Evolutionary conservation across 2,113 vertebrate species (phyloP).

Genomic region (Eulemur rufifrons): DNA sequence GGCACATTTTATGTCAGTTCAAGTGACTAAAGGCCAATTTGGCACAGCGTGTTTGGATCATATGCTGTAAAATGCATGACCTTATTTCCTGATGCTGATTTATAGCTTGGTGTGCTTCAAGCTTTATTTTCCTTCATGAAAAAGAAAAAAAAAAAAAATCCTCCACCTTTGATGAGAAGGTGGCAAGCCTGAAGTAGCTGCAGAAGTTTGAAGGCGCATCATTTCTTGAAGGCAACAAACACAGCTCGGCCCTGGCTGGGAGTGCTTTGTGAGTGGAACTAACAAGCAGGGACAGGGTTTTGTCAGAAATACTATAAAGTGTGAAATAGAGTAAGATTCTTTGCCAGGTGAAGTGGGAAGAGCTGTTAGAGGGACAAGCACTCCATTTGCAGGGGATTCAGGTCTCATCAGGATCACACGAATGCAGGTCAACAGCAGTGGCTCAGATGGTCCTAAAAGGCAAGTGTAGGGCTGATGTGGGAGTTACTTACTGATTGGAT

Average conservation of each 20-base stretch:
- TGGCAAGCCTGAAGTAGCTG: background rate
- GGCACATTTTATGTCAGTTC: constrained; percentile 55
- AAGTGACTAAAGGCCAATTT: constrained; percentile 71
- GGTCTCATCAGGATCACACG: constrained; percentile 37
- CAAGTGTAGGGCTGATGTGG: background rate
- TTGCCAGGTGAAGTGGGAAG: background rate
- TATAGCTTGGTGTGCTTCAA: background rate
- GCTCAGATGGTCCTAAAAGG: background rate
- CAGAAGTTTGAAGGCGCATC: background rate
- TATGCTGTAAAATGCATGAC: constrained; percentile 22
- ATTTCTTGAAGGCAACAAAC: background rate
- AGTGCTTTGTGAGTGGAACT: background rate
- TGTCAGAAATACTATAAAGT: background rate
- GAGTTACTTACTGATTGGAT: background rate
- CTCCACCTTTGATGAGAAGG: background rate
- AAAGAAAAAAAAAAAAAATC: background rate
- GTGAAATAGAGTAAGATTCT: background rate
- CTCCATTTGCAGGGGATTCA: background rate
- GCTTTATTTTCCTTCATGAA: constrained; percentile 25
- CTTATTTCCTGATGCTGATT: constrained; percentile 47
- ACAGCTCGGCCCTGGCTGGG: accelerated
- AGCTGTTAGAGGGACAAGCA: background rate
- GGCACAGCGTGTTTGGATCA: constrained; percentile 36
- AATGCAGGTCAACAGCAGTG: background rate
- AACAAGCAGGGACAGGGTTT: background rate